phyloP scores from a whole-genome alignment of 1,140 invertebrate species.

The Paralvinella palmiformis region DNA sequence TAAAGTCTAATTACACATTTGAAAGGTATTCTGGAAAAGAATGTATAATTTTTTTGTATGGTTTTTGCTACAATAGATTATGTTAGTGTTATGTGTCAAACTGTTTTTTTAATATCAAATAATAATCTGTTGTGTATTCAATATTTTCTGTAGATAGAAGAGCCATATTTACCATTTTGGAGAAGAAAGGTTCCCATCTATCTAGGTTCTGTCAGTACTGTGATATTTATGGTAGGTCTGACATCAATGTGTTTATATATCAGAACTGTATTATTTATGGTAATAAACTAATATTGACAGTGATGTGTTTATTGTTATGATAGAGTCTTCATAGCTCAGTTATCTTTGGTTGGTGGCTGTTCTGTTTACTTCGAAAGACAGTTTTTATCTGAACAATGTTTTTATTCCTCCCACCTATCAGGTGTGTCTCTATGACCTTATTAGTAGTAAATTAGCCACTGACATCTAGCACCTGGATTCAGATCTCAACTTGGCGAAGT shows the following conservation, averaged over 20 bases:
- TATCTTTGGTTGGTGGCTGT: too few species aligned
- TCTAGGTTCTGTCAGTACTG: constrained; percentile 70
- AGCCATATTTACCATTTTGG: constrained; percentile 75
- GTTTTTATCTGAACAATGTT: too few species aligned
- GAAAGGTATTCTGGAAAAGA: not conserved
- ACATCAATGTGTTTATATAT: not conserved
- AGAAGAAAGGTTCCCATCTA: constrained; percentile 66
- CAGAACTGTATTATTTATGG: not conserved
- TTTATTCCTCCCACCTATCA: too few species aligned
- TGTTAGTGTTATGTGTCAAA: not conserved
- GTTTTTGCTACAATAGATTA: too few species aligned
- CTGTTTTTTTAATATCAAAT: not conserved
- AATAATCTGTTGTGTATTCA: not conserved
- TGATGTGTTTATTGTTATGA: too few species aligned
- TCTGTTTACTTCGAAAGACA: too few species aligned
- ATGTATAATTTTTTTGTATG: not conserved
- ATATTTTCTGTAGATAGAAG: constrained; percentile 58
- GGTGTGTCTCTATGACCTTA: too few species aligned
- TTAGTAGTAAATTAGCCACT: too few species aligned
- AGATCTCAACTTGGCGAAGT: too few species aligned
- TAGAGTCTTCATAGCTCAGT: too few species aligned
- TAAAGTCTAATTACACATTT: not conserved
- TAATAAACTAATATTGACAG: not conserved
- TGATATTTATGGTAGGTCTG: constrained; percentile 60
- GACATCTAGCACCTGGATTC: too few species aligned